Conservation (phyloP, 2,113 vertebrate genomes). For the Gallinago paraguaiae region DNA sequence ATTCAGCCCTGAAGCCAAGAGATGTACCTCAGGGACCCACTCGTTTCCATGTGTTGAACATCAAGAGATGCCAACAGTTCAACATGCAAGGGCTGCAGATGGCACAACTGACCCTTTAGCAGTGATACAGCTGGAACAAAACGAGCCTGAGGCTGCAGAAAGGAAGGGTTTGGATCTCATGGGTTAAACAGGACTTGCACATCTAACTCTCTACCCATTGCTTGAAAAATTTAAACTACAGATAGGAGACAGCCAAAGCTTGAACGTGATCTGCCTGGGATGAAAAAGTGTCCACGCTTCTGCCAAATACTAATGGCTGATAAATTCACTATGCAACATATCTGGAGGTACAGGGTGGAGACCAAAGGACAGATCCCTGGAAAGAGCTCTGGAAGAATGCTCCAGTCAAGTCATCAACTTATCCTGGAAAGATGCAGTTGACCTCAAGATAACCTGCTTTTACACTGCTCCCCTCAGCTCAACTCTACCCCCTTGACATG, state of each 20-base stretch:
- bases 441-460: neutral
- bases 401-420: neutral
- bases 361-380: neutral
- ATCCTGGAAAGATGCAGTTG: neutral
- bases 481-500: neutral
- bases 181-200: neutral
- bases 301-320: neutral
- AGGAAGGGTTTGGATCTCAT: neutral
- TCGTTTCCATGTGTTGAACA: fast-evolving
- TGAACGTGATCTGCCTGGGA: neutral
- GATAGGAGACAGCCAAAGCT: neutral
- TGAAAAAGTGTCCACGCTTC: neutral
- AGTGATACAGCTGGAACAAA: neutral
- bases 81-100: neutral
- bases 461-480: neutral
- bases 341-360: neutral
- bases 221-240: neutral
- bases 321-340: neutral
- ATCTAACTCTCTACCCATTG: neutral
- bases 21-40: neutral
- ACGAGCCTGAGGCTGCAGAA: fast-evolving
- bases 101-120: neutral
- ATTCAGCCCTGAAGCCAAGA: neutral
- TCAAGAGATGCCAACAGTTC: neutral
- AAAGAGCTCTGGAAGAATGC: neutral